These are phyloP conservation scores for Notiomystis cincta DNA, from an alignment of 2,113 vertebrate genomes.

Conservation along the genomic window DNA sequence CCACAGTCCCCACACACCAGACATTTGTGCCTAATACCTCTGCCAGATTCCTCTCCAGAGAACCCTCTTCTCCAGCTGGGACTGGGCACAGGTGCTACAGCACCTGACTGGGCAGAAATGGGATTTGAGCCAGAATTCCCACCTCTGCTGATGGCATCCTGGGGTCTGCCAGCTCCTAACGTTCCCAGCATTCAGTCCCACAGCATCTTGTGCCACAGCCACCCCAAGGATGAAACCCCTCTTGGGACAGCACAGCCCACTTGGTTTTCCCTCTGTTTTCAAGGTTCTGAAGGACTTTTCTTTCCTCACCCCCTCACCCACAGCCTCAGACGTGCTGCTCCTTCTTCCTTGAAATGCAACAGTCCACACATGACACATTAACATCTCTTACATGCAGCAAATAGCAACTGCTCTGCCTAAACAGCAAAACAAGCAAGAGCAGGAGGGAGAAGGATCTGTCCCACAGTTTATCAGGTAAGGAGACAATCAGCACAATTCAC, in stretches of 20 bases:
- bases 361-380: neutral
- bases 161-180: neutral
- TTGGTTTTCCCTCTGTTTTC: neutral
- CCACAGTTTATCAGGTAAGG: neutral
- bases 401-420: neutral
- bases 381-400: neutral
- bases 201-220: neutral
- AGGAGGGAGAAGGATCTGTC: neutral
- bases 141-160: neutral
- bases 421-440: neutral
- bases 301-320: neutral
- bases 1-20: neutral
- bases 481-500: neutral
- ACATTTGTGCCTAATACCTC: neutral
- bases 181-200: neutral
- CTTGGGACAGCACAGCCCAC: neutral
- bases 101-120: neutral
- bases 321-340: neutral
- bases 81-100: accelerated
- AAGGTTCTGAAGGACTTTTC: neutral
- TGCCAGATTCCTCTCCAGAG: neutral
- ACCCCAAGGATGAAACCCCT: neutral
- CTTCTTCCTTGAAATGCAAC: neutral
- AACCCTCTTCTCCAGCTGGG: neutral
- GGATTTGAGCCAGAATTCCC: neutral